Base-by-base conservation (phyloP, 2,113 vertebrate species). In the Menura novaehollandiae region DNA sequence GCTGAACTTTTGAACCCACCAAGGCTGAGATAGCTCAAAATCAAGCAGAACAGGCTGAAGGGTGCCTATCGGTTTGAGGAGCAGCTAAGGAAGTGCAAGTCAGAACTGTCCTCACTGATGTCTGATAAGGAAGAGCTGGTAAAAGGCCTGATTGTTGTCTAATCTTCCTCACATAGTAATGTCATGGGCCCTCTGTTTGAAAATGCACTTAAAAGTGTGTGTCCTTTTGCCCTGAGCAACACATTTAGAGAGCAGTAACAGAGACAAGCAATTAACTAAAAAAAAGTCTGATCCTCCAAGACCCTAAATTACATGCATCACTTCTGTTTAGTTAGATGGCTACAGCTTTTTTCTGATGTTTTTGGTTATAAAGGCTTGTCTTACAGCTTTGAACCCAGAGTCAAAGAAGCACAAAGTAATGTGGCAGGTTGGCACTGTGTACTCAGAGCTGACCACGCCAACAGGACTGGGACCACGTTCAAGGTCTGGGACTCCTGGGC, bases 1-100 rank as follows among this genome's bases (percentile, higher is more conserved):
- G 37, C 46, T 93, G 80, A 96, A 96, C 83, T 92, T 94, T 89
- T 92, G 96, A 96, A 94, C 91, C 26, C 32, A 33, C 17, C 41
- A 35, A 39, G 58, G 33, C n/a, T 43, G 41, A 86, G 22, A 68
- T 30, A 46, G 52, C n/a, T 85, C 92, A 58, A 73, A 92, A 86
- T 80, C 55, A 78, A 85, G 64, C 47, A 86, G 85, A 96, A 91
- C 53, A 95, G 60, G 66, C 67, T 76, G 46, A 27, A 49, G 33
- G 8, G 27, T 81, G 30, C 44, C 75, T 88, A 27, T 85, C 0
- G 0, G 22, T 72, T 83, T 74, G 77, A 88, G 35, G 19, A 88
- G 44, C 37, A 92, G 4, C 60, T 63, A 21, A 71, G 53, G 27
- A 91, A 94, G 85, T 72, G 55, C 47, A 83, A 91, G 85, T 77